Base-by-base conservation (phyloP, 2,888 invertebrate species). In the Acanthosepion pharaonis region DNA sequence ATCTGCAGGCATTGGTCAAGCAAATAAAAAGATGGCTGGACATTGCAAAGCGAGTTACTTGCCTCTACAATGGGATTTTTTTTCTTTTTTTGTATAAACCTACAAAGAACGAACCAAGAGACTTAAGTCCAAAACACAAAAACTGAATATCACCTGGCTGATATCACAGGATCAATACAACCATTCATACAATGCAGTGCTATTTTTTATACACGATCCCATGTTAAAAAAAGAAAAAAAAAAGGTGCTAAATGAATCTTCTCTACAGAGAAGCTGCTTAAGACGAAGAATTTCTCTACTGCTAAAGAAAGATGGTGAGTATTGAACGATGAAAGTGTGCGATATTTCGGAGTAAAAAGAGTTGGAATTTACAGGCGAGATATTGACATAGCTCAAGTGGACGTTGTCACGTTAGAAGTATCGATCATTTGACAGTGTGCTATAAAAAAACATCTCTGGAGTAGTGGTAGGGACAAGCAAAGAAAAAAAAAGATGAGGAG, bases 1-100 rank as follows among this genome's bases (percentile, higher is more conserved):
- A 92, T 53, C 53, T 51, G 48, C 92, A 51, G 92, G 92, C 92
- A 92, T 92, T 92, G 92, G 92, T 51, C 92, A 92, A 92, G 92
- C 51, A 92, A 51, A 92, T 53, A 92, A 92, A 78, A 78, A 78
- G 78, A 53, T 53, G 92, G 92, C 92, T 53, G 53, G 92, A 51
- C 92, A 92, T 28, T 92, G 92, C 92, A 92, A 92, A 78, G n/a
- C 78, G n/a, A 78, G n/a, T 15, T 78, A 78, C 78, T 78, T n/a
- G 78, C 78, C n/a, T 78, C 78, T n/a, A 78, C n/a, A 78, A 78
- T n/a, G 78, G 78, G 20, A 51, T 59, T 25, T 20, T 42, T 59
- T 59, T 78, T n/a, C 18, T 59, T 64, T 64, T 64, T 20, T 64
- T 25, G 64, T 20, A 64, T 25, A 64, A 9, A 64, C 64, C 28